Evolutionary conservation across 2,797 vertebrate species (phyloP), one percentile per base, ranked within the genome.

Genomic region (Varecia variegata): DNA sequence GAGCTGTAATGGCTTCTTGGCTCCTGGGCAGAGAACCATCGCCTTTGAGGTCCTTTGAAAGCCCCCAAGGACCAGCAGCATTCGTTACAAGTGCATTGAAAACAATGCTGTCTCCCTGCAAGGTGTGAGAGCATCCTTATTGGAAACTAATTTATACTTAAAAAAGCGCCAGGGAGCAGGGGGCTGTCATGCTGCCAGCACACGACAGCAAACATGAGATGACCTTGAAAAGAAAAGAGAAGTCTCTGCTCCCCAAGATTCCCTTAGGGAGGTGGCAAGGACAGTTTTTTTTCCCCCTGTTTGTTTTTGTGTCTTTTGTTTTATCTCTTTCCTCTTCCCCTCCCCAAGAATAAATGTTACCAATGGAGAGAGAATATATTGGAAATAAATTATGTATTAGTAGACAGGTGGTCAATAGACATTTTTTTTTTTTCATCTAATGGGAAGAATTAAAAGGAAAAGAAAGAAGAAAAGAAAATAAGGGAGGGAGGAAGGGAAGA

Each of bases 1-100:
- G 99, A 99, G 99, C 99, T 98, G 98, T 99, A 99, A 99, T 99
- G 99, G 99, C 99, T 99, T 99, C 99, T 99, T 99, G 98, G 99
- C 99, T 99, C 99, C 99, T 97, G 99, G 99, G 99, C 98, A 99
- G 98, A 99, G 98, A 98, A 98, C 98, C 99, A 98, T 99, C 99
- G 99, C 99, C 99, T 99, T 99, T 99, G 98, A 99, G 99, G 99
- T 99, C 99, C 98, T 98, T 95, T 71, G 95, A 98, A 98, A 97
- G 98, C 99, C 99, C 99, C 99, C 98, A 98, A 99, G 99, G 99
- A 99, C 98, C 97, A 40, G 85, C 60, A 97, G 97, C 95, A 85
- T 98, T 98, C 98, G 98, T 99, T 99, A 98, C 98, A 98, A 95
- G 98, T 98, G 98, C 98, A 99, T 98, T 98, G 98, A 98, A 98